phyloP scores from a whole-genome alignment of 2,888 invertebrate genomes.

The Pterobdella sp. region DNA sequence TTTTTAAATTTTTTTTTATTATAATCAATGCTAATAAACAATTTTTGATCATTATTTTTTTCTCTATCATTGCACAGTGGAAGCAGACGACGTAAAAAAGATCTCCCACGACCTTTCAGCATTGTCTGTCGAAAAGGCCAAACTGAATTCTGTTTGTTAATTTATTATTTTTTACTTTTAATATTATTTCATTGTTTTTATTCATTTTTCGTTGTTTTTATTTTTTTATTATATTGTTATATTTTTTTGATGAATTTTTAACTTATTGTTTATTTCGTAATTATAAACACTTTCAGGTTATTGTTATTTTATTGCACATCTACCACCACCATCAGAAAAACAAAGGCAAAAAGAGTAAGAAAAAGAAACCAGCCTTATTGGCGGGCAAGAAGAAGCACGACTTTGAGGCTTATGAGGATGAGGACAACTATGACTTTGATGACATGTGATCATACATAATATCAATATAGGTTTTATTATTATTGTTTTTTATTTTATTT shows the following conservation, averaged over 20 bases:
- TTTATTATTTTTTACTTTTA: neutral
- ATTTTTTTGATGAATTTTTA: neutral
- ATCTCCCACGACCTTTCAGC: conserved; percentile 21
- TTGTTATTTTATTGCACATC: neutral
- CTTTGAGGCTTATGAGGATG: conserved; percentile 6
- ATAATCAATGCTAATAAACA: neutral
- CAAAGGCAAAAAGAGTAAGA: conserved; percentile 27
- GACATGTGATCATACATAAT: neutral
- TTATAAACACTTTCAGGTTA: neutral
- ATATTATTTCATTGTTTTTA: neutral
- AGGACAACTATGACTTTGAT: conserved; percentile 24
- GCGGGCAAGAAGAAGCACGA: conserved; percentile 21
- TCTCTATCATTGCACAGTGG: conserved; percentile 23
- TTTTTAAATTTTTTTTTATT: conserved; percentile 53
- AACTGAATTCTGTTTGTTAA: conserved; percentile 10
- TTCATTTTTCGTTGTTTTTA: neutral
- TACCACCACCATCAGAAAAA: neutral
- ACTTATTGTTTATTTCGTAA: neutral
- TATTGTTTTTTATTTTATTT: conserved; percentile 1
- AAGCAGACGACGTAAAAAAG: conserved; percentile 24
- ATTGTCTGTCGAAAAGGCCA: conserved; percentile 25
- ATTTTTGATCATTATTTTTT: neutral
- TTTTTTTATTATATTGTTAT: neutral
- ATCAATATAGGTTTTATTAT: neutral
- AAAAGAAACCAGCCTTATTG: conserved; percentile 19